Base-by-base conservation (phyloP, 2,888 invertebrate species). In the Urechis unicinctus region DNA sequence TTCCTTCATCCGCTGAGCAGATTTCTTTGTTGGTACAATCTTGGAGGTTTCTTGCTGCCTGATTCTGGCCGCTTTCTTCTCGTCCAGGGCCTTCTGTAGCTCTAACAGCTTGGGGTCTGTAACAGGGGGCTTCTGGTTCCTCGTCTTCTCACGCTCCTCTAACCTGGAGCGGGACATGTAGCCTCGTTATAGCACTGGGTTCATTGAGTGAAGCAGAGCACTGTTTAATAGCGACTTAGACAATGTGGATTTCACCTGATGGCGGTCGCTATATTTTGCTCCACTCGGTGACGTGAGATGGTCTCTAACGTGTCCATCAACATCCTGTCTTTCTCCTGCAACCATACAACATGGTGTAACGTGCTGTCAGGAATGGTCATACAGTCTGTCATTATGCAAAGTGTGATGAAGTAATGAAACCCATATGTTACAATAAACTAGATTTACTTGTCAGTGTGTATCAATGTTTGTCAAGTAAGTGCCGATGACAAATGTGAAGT, bases 291-390 rank as follows among this genome's bases (percentile, higher is more conserved):
- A 57, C 72, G 69, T 3, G 70, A 68, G 52, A 78, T 76, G 31
- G 61, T 68, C 29, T 74, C 73, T 52, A 78, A 54, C 21, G 76
- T 77, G 50, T 74, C 71, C 56, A 73, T 64, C 29, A 78, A 57
- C 55, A 70, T 59, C 57, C 73, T 70, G 50, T 77, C 74, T 56
- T 75, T 76, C 3, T 66, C 70, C 73, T n/a, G n/a, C n/a, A n/a
- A n/a, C n/a, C n/a, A n/a, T n/a, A n/a, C n/a, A n/a, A n/a, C n/a
- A n/a, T n/a, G n/a, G n/a, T n/a, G n/a, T n/a, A n/a, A n/a, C n/a
- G n/a, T n/a, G n/a, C n/a, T n/a, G n/a, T n/a, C n/a, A n/a, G n/a
- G n/a, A n/a, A n/a, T n/a, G n/a, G n/a, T n/a, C n/a, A n/a, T n/a
- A n/a, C n/a, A 63, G 57, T 49, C 28, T 48, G 31, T 43, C 5